phyloP scores from a whole-genome alignment of 1,140 invertebrate genomes.

The Hypothenemus hampei region DNA sequence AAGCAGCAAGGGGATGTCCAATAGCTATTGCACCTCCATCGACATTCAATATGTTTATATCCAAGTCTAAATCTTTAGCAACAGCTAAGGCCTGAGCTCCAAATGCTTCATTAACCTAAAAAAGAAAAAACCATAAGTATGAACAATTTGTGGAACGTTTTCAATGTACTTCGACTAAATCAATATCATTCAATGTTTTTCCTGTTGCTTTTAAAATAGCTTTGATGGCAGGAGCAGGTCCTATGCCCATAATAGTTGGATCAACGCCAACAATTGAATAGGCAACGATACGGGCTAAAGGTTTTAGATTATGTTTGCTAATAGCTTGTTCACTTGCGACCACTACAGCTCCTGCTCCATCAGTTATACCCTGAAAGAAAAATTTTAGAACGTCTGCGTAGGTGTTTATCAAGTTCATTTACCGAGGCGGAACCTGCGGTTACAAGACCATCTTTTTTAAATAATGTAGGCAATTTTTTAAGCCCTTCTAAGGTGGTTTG shows the following conservation, averaged over 20 bases:
- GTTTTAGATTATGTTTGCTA: conserved; percentile 72
- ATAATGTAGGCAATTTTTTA: conserved; percentile 79
- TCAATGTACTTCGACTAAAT: conserved; percentile 80
- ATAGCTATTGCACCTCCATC: conserved; percentile 96
- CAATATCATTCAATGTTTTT: conserved; percentile 79
- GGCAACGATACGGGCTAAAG: conserved; percentile 70
- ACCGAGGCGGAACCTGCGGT: conserved; percentile 95
- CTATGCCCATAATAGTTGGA: conserved; percentile 86
- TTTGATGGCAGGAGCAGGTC: conserved; percentile 87
- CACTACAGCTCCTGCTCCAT: conserved; percentile 89
- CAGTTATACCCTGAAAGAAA: conserved; percentile 77
- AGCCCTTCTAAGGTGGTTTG: conserved; percentile 81
- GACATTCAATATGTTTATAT: conserved; percentile 88
- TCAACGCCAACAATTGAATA: conserved; percentile 78
- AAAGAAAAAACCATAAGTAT: neutral
- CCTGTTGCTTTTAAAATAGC: conserved; percentile 69
- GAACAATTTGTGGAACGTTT: neutral
- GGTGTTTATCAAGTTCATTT: conserved; percentile 40
- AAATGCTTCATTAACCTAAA: conserved; percentile 98
- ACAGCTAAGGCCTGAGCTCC: conserved; percentile 86
- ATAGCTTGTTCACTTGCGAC: conserved; percentile 87
- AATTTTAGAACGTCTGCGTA: neutral
- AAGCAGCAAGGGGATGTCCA: conserved; percentile 95
- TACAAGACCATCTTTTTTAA: conserved; percentile 94
- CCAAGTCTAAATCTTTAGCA: conserved; percentile 76